Evolutionary conservation across 2,113 vertebrate species (phyloP).

Genomic region (Quiscalus mexicanus): DNA sequence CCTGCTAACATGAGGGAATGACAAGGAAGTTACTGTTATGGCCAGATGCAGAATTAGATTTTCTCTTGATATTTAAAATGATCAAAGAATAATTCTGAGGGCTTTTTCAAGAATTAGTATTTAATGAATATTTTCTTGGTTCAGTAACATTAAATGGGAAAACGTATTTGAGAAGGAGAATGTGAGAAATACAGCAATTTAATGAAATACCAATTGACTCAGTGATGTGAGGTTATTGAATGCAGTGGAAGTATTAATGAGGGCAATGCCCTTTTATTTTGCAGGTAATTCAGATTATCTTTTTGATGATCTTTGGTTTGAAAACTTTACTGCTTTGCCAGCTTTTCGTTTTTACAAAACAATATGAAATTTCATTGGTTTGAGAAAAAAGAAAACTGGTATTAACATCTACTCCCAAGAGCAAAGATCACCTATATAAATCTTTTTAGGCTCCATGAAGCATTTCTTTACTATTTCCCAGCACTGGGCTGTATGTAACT

Average conservation of each 20-base stretch:
- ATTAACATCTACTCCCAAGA: neutral
- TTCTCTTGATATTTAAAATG: constrained; percentile 1
- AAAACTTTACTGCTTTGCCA: constrained; percentile 20
- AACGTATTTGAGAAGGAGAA: neutral
- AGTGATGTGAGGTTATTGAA: neutral
- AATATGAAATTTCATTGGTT: neutral
- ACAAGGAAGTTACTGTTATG: neutral
- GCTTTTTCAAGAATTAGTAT: constrained; percentile 23
- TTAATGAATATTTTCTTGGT: constrained; percentile 14
- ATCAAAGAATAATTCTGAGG: constrained; percentile 51
- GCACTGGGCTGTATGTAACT: neutral
- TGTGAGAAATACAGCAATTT: neutral
- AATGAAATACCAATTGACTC: constrained; percentile 49
- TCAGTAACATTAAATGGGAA: constrained; percentile 27
- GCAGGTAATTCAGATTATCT: constrained; percentile 31
- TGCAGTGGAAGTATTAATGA: constrained; percentile 16
- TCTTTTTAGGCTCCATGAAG: neutral
- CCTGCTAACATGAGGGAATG: neutral
- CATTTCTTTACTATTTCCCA: neutral
- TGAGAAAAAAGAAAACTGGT: neutral
- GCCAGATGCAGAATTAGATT: neutral
- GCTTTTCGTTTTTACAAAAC: neutral
- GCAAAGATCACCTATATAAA: neutral
- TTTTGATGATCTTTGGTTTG: neutral
- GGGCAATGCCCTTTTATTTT: constrained; percentile 21